Evolutionary conservation across 2,797 vertebrate genomes (phyloP), one percentile per base, ranked within the genome.

Genomic region (Lophotriccus pileatus): DNA sequence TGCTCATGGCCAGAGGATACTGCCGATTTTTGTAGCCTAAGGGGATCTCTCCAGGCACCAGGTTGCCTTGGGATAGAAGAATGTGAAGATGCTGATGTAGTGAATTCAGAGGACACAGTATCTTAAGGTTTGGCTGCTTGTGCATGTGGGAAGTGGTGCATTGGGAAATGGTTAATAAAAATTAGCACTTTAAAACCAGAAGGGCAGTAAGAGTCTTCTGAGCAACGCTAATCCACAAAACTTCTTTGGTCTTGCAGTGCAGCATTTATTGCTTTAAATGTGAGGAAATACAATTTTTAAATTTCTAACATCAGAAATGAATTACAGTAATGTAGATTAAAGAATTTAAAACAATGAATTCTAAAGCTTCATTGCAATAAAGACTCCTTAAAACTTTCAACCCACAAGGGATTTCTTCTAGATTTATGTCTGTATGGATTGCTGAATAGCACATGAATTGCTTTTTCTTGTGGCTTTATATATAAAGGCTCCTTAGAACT

Each of bases 141-240:
- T 16, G 16, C 0, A 0, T 19, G 3, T 27, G 28, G 56, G 47
- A 67, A 55, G 85, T 60, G 78, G 43, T 36, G 8, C 18, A 44
- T 18, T 77, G 60, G 43, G 52, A 63, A 82, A 72, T 41, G 13
- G 47, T 58, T 44, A 25, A 55, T 25, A 24, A 44, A 52, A 41
- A 20, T 43, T n/a, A 58, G 46, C 63, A 37, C 39, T 76, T 63
- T 41, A 39, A 76, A 91, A 59, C n/a, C 28, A 53, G 50, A 86
- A 87, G 46, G 32, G 32, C 60, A 69, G 37, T 52, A 60, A 28
- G 28, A 58, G 25, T 36, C 30, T 56, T 62, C 8, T 22, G 28
- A 63, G 37, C 39, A 75, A 22, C 24, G 14, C 27, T 73, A 78
- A 85, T 68, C 34, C 5, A 8, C 74, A 44, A 56, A 74, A 52